phyloP scores from a whole-genome alignment of 2,888 invertebrate genomes.

The Hyposoter didymator region DNA sequence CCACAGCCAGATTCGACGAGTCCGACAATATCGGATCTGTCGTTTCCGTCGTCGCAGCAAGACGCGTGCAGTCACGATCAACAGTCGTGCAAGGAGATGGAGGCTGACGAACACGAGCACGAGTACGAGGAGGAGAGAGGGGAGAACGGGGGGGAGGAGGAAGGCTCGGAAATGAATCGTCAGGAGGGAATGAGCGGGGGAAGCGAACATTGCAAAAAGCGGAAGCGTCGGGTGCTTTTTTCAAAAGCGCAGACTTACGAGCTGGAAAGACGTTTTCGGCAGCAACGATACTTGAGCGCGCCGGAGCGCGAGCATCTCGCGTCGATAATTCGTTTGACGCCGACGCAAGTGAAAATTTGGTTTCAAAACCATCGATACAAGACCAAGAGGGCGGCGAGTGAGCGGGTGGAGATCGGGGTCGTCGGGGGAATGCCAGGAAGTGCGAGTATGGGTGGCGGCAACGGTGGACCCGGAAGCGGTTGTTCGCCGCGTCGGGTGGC shows the following conservation, averaged over 20 bases:
- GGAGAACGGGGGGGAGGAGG: constrained; percentile 86
- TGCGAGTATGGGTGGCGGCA: constrained; percentile 8
- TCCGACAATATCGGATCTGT: constrained; percentile 91
- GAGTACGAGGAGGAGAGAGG: constrained; percentile 82
- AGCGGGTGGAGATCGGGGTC: constrained; percentile 90
- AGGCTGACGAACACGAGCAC: constrained; percentile 85
- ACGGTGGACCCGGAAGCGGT: constrained; percentile 85
- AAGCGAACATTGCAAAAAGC: constrained; percentile 88
- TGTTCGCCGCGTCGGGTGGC: constrained; percentile 96
- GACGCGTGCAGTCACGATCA: constrained; percentile 79
- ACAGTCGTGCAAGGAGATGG: constrained; percentile 81
- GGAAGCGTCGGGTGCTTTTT: constrained; percentile 98
- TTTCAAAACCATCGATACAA: constrained; percentile 99
- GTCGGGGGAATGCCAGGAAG: constrained; percentile 84
- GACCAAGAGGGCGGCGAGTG: constrained; percentile 98
- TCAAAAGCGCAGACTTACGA: constrained; percentile 99
- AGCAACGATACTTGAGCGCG: constrained; percentile 98
- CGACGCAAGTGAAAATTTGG: constrained; percentile 99
- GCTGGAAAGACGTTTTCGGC: constrained; percentile 96
- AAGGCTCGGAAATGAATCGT: constrained; percentile 73
- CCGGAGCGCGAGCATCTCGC: constrained; percentile 99
- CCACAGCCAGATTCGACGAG: constrained; percentile 95
- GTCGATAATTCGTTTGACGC: constrained; percentile 96
- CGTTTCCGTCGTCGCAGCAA: constrained; percentile 83
- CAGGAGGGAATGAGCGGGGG: constrained; percentile 83